Conservation (phyloP, 35 echinoderm and acorn worm species). For the Amphiura filiformis region DNA sequence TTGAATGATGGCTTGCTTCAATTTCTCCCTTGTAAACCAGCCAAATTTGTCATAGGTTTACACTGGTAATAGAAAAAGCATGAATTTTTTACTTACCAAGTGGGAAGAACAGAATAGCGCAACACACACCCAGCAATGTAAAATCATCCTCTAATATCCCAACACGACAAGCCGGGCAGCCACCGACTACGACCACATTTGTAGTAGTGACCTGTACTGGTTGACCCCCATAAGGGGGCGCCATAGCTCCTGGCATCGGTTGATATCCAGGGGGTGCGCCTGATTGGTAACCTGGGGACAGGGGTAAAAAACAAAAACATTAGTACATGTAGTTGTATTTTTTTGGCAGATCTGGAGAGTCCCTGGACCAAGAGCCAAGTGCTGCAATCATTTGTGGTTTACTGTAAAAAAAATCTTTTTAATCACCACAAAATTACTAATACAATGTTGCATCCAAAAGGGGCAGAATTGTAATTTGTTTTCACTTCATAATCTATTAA, state of each 20-base stretch:
- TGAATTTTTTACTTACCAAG: conserved; percentile 39
- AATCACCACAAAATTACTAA: background rate
- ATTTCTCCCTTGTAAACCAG: too few relatives aligned
- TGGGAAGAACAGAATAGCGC: conserved; percentile 87
- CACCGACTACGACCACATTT: conserved; percentile 60
- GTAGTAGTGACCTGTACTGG: conserved; percentile 34
- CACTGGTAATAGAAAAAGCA: too few relatives aligned
- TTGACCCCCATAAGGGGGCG: conserved; percentile 7
- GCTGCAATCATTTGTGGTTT: too few relatives aligned
- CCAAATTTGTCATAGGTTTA: conserved; percentile 16
- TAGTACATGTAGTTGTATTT: background rate
- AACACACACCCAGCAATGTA: conserved; percentile 75
- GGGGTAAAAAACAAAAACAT: background rate
- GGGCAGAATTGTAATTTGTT: too few relatives aligned
- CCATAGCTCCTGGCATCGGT: background rate
- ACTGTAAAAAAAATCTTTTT: background rate
- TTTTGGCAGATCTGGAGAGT: background rate
- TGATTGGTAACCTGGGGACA: conserved; percentile 24
- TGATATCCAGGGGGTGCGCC: conserved; percentile 25
- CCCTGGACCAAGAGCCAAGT: too few relatives aligned
- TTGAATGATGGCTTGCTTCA: too few relatives aligned
- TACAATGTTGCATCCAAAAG: background rate
- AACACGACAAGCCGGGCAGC: conserved; percentile 63
- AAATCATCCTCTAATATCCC: conserved; percentile 72
- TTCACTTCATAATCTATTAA: background rate